Evolutionary conservation across 1,140 invertebrate genomes (phyloP).

Genomic region (Ladona fulva): DNA sequence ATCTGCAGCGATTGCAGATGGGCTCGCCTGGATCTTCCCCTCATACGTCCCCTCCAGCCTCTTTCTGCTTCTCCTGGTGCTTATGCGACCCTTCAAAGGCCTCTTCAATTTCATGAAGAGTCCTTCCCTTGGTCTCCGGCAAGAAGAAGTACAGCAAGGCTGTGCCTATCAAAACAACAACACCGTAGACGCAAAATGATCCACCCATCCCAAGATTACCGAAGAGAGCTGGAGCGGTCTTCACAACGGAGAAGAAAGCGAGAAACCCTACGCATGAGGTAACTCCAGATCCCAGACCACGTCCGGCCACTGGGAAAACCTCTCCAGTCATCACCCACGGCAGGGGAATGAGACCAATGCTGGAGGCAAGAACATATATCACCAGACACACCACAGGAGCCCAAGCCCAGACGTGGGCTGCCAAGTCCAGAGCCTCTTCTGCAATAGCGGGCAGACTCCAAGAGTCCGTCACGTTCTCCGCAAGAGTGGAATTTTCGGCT

Average conservation of each 20-base stretch:
- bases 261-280: slow-evolving; percentile 53
- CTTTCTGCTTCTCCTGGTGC: background rate
- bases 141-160: slow-evolving; percentile 54
- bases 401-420: slow-evolving; percentile 28
- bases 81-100: slow-evolving; percentile 31
- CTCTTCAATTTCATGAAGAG: slow-evolving; percentile 63
- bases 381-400: slow-evolving; percentile 43
- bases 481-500: too few species aligned
- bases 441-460: background rate
- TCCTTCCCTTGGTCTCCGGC: slow-evolving; percentile 72
- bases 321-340: slow-evolving; percentile 63
- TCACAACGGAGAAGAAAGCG: slow-evolving; percentile 59
- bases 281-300: slow-evolving; percentile 50
- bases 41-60: background rate
- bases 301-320: slow-evolving; percentile 45
- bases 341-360: slow-evolving; percentile 49
- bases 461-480: background rate
- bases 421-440: background rate
- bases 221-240: slow-evolving; percentile 54
- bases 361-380: slow-evolving; percentile 45
- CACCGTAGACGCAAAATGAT: slow-evolving; percentile 59
- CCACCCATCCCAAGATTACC: slow-evolving; percentile 44
- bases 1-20: too few species aligned
- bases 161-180: slow-evolving; percentile 51
- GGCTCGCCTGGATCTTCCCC: background rate